phyloP scores from a whole-genome alignment of 2,888 invertebrate genomes.

The Pterostichus madidus region DNA sequence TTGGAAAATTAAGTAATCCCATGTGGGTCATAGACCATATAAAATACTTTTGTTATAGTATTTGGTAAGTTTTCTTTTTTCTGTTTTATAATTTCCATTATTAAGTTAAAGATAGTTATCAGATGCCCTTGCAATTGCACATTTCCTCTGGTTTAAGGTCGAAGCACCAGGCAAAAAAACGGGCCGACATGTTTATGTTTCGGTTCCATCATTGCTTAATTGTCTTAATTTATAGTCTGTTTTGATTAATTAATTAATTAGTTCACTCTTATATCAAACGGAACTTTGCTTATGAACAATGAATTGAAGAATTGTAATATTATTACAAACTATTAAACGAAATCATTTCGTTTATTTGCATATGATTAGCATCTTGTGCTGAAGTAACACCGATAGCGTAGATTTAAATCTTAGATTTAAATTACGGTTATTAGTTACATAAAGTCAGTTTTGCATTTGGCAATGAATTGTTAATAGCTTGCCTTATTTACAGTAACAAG shows the following conservation, averaged over 20 bases:
- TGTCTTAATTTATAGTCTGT: constrained; percentile 37
- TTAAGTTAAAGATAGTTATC: constrained; percentile 61
- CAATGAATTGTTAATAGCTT: constrained; percentile 14
- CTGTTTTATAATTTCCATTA: constrained; percentile 54
- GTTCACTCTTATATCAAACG: constrained; percentile 12
- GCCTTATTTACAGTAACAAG: background rate
- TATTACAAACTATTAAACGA: constrained; percentile 10
- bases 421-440: constrained; percentile 46
- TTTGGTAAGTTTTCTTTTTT: constrained; percentile 51
- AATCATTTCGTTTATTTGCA: constrained; percentile 30
- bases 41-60: constrained; percentile 41
- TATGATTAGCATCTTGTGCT: constrained; percentile 41
- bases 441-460: constrained; percentile 23
- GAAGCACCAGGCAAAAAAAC: constrained; percentile 53
- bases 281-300: constrained; percentile 19
- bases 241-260: constrained; percentile 58
- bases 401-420: constrained; percentile 23
- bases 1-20: background rate
- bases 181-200: constrained; percentile 54
- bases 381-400: constrained; percentile 22
- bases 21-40: constrained; percentile 35
- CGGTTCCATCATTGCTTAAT: constrained; percentile 45
- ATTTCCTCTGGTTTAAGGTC: constrained; percentile 64
- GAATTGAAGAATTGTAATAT: background rate
- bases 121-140: constrained; percentile 62